Conservation (phyloP, 2,113 vertebrate genomes). For the Dasyprocta punctata region DNA sequence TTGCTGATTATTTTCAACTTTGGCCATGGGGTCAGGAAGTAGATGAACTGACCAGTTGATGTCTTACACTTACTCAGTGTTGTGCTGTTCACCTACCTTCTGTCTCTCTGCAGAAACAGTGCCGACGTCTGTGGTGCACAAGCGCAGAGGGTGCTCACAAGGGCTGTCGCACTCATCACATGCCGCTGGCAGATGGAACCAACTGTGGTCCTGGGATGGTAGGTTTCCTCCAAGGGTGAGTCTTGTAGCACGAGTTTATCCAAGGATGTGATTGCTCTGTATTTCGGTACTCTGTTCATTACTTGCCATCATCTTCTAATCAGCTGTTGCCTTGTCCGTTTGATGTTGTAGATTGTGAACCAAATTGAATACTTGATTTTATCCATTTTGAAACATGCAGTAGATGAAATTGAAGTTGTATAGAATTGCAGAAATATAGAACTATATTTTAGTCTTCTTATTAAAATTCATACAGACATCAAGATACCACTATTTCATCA, state of each 20-base stretch:
- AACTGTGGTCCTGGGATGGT: constrained; percentile 96
- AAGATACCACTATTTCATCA: background rate
- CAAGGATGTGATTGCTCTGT: background rate
- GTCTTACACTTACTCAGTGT: background rate
- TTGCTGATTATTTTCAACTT: background rate
- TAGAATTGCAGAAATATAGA: background rate
- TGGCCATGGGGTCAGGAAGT: background rate
- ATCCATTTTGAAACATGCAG: background rate
- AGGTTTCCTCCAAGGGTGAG: constrained; percentile 81
- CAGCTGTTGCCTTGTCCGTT: background rate
- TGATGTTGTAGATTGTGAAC: background rate
- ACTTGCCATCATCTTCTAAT: background rate
- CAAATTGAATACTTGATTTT: background rate
- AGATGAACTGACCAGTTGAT: background rate
- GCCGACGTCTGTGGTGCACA: constrained; percentile 96
- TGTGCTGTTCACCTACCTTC: background rate
- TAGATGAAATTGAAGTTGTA: background rate
- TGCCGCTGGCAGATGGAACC: constrained; percentile 97
- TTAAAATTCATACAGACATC: background rate
- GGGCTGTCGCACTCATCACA: constrained; percentile 97
- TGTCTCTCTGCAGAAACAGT: constrained; percentile 90
- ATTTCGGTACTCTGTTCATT: background rate
- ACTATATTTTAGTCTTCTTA: background rate
- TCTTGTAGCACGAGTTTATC: constrained; percentile 29
- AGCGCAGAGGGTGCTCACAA: constrained; percentile 94